phyloP scores from a whole-genome alignment of 1,140 invertebrate genomes.

The Copidosoma floridanum region DNA sequence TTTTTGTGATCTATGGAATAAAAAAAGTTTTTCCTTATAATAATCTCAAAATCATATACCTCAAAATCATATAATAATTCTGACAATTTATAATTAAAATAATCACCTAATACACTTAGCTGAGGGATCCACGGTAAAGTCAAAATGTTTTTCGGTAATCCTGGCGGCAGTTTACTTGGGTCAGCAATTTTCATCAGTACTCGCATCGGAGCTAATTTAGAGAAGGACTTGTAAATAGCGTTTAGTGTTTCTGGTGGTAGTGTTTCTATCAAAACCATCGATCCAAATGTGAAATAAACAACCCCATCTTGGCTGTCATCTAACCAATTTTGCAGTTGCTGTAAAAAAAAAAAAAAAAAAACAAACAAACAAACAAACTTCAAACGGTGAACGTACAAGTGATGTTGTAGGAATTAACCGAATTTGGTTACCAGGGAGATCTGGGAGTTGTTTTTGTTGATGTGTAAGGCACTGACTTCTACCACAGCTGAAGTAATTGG shows the following conservation, averaged over 20 bases:
- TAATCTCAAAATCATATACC: background rate
- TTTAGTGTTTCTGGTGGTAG: constrained; percentile 56
- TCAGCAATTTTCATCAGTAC: constrained; percentile 34
- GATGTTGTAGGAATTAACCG: too few species aligned
- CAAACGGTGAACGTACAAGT: too few species aligned
- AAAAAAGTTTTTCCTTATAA: background rate
- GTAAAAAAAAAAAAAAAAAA: too few species aligned
- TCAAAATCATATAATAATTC: background rate
- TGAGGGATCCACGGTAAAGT: constrained; percentile 64
- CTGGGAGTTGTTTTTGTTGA: too few species aligned
- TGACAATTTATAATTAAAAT: too few species aligned
- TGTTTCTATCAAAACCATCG: constrained; percentile 60
- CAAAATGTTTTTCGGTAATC: constrained; percentile 60
- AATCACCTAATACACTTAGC: constrained; percentile 63
- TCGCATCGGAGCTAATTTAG: constrained; percentile 28
- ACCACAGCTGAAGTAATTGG: too few species aligned
- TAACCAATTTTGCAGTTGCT: constrained; percentile 65
- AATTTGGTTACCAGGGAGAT: too few species aligned
- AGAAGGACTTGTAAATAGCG: constrained; percentile 24
- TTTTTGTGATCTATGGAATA: constrained; percentile 33
- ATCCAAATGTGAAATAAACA: constrained; percentile 71
- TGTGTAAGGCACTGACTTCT: too few species aligned
- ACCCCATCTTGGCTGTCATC: constrained; percentile 66
- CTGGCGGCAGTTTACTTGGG: constrained; percentile 33
- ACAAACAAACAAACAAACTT: too few species aligned